Percentiles rank a stretch among this genome's conserved stretches.
Conservation (phyloP, 2,888 invertebrate species). For the Drosophila peninsularis region DNA sequence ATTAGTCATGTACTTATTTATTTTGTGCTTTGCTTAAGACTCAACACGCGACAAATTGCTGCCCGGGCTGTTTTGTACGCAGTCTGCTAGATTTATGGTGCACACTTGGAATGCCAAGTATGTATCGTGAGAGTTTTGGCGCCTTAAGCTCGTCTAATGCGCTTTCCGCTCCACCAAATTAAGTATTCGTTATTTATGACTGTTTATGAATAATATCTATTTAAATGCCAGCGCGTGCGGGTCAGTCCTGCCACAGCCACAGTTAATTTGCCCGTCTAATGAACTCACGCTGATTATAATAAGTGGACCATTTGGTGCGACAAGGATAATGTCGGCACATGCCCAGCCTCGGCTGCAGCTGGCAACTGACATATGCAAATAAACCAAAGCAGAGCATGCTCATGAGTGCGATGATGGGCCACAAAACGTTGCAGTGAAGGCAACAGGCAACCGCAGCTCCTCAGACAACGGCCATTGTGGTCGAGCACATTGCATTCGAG, state of each 20-base stretch:
- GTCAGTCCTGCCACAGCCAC: conserved; percentile 5
- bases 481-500: conserved; percentile 30
- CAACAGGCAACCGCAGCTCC: conserved; percentile 10
- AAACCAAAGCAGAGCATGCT: conserved; percentile 16
- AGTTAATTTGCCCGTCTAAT: conserved; percentile 21
- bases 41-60: conserved; percentile 41
- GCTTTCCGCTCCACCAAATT: conserved; percentile 24
- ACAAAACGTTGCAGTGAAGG: conserved; percentile 29
- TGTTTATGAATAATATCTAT: conserved; percentile 48
- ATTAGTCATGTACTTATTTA: conserved; percentile 31
- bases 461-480: conserved; percentile 23
- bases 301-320: conserved; percentile 20
- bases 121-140: conserved; percentile 24
- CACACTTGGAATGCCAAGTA: conserved; percentile 45
- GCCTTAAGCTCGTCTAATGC: conserved; percentile 55
- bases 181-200: conserved; percentile 33
- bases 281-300: conserved; percentile 27
- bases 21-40: conserved; percentile 37
- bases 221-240: conserved; percentile 30
- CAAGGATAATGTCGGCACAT: conserved; percentile 23
- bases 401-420: conserved; percentile 9
- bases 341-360: conserved; percentile 8
- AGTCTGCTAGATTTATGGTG: conserved; percentile 51
- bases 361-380: conserved; percentile 35
- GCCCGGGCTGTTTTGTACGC: conserved; percentile 17